These are phyloP conservation scores for Tachysurus fulvidraco DNA, from an alignment of 2,113 vertebrate species.

Conservation along the genomic window DNA sequence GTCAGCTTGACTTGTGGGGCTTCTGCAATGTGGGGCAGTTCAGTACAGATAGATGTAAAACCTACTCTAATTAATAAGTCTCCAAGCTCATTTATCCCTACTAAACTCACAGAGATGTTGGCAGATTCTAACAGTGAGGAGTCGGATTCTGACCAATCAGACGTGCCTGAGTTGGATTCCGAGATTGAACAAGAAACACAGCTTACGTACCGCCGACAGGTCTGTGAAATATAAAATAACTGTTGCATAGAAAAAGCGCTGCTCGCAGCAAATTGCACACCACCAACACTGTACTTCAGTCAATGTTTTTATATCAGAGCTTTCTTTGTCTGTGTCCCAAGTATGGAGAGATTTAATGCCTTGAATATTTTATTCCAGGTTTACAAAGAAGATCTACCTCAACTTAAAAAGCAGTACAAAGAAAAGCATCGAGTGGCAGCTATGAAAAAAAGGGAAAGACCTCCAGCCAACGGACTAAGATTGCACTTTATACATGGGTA, in stretches of 20 bases:
- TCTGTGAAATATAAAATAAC: constrained; percentile 36
- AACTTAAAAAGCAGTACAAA: constrained; percentile 97
- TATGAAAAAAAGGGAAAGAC: constrained; percentile 87
- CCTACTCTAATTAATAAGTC: background rate
- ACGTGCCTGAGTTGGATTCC: constrained; percentile 97
- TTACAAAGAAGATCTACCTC: constrained; percentile 99
- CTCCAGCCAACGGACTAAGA: constrained; percentile 87
- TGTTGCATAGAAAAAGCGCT: background rate
- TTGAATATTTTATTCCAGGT: constrained; percentile 71
- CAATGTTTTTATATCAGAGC: background rate
- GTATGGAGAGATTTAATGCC: background rate
- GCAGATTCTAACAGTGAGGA: constrained; percentile 95
- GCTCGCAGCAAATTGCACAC: background rate
- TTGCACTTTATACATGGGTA: constrained; percentile 98
- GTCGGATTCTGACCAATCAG: constrained; percentile 97
- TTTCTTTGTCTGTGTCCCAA: background rate
- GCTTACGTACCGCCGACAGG: constrained; percentile 92
- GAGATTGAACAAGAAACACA: constrained; percentile 99
- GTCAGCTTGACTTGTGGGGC: constrained; percentile 60
- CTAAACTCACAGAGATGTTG: constrained; percentile 81
- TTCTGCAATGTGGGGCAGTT: constrained; percentile 19
- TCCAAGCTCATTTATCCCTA: constrained; percentile 9
- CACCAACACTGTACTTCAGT: background rate
- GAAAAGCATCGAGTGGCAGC: constrained; percentile 86
- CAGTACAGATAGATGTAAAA: background rate